phyloP scores from a whole-genome alignment of 2,797 vertebrate genomes.

The Thamnophis elegans region DNA sequence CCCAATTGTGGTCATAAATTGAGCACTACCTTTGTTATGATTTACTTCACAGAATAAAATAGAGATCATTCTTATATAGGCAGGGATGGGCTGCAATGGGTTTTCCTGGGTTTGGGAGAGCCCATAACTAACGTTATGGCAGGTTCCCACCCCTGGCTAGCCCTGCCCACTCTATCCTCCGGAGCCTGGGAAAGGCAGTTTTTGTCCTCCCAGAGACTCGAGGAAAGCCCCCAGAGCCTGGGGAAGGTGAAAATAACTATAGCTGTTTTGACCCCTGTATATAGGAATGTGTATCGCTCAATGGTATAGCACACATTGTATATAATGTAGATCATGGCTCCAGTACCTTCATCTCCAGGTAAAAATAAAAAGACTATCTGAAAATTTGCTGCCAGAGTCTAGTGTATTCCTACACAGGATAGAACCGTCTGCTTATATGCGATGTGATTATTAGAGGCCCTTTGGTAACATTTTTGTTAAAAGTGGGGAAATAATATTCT shows the following conservation, averaged over 20 bases:
- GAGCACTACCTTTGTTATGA: not conserved
- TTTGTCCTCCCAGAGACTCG: too few species aligned
- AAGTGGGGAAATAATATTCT: not conserved
- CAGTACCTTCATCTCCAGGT: not conserved
- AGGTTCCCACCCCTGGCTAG: too few species aligned
- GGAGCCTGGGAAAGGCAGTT: too few species aligned
- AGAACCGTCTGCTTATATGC: not conserved
- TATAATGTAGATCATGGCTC: not conserved
- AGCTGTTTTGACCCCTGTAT: too few species aligned
- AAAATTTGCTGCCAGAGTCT: not conserved
- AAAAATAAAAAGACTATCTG: not conserved
- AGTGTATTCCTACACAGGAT: not conserved
- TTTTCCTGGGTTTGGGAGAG: too few species aligned
- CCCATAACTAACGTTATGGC: too few species aligned
- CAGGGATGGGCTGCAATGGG: too few species aligned
- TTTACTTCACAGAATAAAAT: not conserved
- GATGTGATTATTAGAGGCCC: not conserved
- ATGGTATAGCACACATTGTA: not conserved
- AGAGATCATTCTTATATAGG: not conserved
- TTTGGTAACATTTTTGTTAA: not conserved
- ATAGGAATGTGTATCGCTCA: not conserved
- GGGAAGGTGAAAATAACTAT: too few species aligned
- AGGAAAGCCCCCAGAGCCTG: too few species aligned
- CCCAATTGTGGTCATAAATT: not conserved
- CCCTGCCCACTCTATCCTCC: too few species aligned